Percentiles rank a stretch among this genome's conserved stretches.
phyloP scores from a whole-genome alignment of 2,797 vertebrate genomes.

The Chrysocyon brachyurus region DNA sequence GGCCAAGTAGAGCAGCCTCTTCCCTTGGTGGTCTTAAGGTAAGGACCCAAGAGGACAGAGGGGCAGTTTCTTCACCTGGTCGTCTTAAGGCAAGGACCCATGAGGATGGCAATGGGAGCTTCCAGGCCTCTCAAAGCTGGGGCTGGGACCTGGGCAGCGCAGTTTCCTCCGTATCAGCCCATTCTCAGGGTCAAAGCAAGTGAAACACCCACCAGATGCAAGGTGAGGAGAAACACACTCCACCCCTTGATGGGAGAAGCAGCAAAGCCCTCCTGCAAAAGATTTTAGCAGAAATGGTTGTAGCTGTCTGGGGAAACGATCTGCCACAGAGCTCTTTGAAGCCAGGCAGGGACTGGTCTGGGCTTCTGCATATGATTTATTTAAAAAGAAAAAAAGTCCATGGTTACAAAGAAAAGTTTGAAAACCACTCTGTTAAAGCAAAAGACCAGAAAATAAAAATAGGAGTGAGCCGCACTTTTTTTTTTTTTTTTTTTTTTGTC shows the following conservation, averaged over 20 bases:
- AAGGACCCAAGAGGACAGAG: neutral
- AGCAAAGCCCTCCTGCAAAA: neutral
- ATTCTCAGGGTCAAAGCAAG: neutral
- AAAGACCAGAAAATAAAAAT: constrained; percentile 8
- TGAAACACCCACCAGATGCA: neutral
- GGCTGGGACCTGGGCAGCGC: neutral
- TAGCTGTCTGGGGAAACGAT: neutral
- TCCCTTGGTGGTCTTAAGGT: rapidly evolving
- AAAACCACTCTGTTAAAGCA: neutral
- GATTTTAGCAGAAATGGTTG: neutral
- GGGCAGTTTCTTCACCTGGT: neutral
- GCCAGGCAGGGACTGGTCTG: neutral
- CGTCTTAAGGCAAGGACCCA: neutral
- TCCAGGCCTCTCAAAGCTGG: neutral
- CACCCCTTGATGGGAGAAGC: neutral
- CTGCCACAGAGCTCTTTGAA: neutral
- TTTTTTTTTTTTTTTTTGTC: neutral
- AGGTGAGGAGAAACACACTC: neutral
- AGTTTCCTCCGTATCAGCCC: rapidly evolving
- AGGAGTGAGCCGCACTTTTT: neutral
- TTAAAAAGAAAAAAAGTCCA: neutral
- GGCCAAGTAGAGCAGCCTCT: neutral
- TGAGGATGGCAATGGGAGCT: neutral
- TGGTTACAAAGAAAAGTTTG: neutral
- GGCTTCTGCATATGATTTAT: neutral